phyloP scores from a whole-genome alignment of 1,140 invertebrate species.

The Drosophila sp. region DNA sequence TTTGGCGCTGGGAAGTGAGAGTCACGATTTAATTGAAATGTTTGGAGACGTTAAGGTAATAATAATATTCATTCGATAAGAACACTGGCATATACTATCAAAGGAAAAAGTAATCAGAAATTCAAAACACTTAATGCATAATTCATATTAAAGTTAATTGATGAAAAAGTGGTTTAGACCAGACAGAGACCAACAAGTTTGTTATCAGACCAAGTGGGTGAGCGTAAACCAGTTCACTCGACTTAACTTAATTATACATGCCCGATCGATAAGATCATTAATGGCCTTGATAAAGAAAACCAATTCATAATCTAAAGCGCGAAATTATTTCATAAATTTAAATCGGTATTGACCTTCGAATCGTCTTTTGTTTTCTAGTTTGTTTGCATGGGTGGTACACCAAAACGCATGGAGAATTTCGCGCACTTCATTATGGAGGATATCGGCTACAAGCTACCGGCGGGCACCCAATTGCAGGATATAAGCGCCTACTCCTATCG shows the following conservation, averaged over 20 bases:
- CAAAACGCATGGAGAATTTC: slow-evolving; percentile 96
- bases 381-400: slow-evolving; percentile 98
- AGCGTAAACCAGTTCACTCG: slow-evolving; percentile 25
- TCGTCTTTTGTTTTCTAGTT: slow-evolving; percentile 87
- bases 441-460: slow-evolving; percentile 94
- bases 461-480: slow-evolving; percentile 93
- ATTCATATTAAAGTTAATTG: slow-evolving; percentile 16
- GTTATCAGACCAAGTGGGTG: slow-evolving; percentile 39
- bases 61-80: background rate
- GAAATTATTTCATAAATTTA: slow-evolving; percentile 5
- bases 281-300: slow-evolving; percentile 33
- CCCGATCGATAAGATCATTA: slow-evolving; percentile 7
- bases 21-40: slow-evolving; percentile 97
- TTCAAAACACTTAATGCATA: background rate
- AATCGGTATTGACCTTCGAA: background rate
- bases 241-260: slow-evolving; percentile 28
- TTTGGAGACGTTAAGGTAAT: slow-evolving; percentile 97
- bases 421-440: slow-evolving; percentile 95
- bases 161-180: slow-evolving; percentile 17
- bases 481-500: slow-evolving; percentile 96
- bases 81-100: no score
- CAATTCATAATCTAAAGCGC: background rate
- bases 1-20: slow-evolving; percentile 94
- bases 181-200: slow-evolving; percentile 41
- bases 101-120: background rate